A percentile compares a stretch with the other conserved stretches of the same genome.
These are phyloP conservation scores for Drosophila gunungcola DNA, from an alignment of 1,140 invertebrate species.

Conservation along the genomic window DNA sequence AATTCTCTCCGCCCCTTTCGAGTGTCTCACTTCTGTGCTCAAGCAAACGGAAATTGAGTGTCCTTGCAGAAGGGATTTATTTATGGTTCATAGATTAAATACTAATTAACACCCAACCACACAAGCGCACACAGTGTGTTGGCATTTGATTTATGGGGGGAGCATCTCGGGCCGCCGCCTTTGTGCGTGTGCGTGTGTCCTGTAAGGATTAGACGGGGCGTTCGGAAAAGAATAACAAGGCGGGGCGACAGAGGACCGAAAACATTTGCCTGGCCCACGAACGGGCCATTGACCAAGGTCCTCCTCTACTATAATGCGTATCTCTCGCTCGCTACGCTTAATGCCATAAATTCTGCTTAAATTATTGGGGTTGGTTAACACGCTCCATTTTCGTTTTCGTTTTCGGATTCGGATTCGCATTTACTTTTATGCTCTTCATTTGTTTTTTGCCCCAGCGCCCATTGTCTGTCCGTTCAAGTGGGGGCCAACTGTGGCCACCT, in stretches of 20 bases:
- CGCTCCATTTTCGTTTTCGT: slow-evolving; percentile 49
- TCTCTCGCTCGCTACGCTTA: slow-evolving; percentile 59
- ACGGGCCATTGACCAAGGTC: slow-evolving; percentile 67
- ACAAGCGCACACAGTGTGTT: slow-evolving; percentile 36
- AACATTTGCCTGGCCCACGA: slow-evolving; percentile 60
- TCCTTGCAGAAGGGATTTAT: slow-evolving; percentile 76
- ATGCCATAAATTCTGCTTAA: slow-evolving; percentile 83
- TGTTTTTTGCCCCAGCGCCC: slow-evolving; percentile 56
- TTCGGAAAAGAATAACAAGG: slow-evolving; percentile 46
- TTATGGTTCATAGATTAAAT: slow-evolving; percentile 84
- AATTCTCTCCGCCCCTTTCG: slow-evolving; percentile 7
- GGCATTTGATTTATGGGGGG: slow-evolving; percentile 75
- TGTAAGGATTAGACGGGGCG: slow-evolving; percentile 70
- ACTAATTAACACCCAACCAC: slow-evolving; percentile 79
- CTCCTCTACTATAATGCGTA: slow-evolving; percentile 65
- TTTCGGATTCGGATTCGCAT: slow-evolving; percentile 57
- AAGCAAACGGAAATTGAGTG: slow-evolving; percentile 72
- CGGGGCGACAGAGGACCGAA: slow-evolving; percentile 23
- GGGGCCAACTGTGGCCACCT: slow-evolving; percentile 34
- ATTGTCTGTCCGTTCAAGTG: slow-evolving; percentile 45
- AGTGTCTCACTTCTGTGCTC: slow-evolving; percentile 35
- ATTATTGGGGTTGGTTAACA: slow-evolving; percentile 81
- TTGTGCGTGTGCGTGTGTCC: slow-evolving; percentile 50
- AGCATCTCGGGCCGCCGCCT: slow-evolving; percentile 31
- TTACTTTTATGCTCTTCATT: slow-evolving; percentile 71